These are phyloP conservation scores for Calephelis nemesis DNA, from an alignment of 1,140 invertebrate genomes.

Conservation along the genomic window DNA sequence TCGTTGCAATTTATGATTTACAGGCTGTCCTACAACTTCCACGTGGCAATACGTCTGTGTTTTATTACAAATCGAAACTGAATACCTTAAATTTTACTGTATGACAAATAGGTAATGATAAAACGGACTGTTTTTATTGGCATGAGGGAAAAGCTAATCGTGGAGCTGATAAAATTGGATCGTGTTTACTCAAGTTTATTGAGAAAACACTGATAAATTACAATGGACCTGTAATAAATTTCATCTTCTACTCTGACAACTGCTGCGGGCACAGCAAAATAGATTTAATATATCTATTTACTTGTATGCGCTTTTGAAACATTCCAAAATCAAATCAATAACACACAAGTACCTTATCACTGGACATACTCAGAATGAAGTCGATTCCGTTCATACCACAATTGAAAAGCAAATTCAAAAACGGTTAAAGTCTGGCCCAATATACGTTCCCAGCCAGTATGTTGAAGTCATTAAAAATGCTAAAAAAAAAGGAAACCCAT, in stretches of 20 bases:
- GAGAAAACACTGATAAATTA: too few relatives aligned
- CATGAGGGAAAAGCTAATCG: not conserved
- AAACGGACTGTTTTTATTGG: conserved; percentile 23
- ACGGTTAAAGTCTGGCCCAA: conserved; percentile 35
- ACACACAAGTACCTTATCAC: conserved; percentile 29
- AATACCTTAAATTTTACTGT: conserved; percentile 29
- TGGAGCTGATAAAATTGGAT: conserved; percentile 25
- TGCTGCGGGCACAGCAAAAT: conserved; percentile 13
- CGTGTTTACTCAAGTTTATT: conserved; percentile 18
- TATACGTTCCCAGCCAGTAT: conserved; percentile 39
- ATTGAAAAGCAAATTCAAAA: conserved; percentile 29
- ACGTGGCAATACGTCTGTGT: conserved; percentile 18
- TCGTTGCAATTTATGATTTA: conserved; percentile 12
- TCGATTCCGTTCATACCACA: conserved; percentile 27
- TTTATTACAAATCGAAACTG: conserved; percentile 28
- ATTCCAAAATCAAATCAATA: conserved; percentile 27
- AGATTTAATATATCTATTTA: conserved; percentile 26
- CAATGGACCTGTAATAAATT: too few relatives aligned
- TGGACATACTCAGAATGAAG: conserved; percentile 31
- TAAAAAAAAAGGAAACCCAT: conserved; percentile 42
- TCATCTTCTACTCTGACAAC: too few relatives aligned
- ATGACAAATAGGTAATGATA: conserved; percentile 18
- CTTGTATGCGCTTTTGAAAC: conserved; percentile 30
- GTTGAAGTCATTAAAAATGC: conserved; percentile 36
- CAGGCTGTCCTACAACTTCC: conserved; percentile 10